These are phyloP conservation scores for Ictalurus furcatus DNA, from an alignment of 2,113 vertebrate species.

Conservation along the genomic window DNA sequence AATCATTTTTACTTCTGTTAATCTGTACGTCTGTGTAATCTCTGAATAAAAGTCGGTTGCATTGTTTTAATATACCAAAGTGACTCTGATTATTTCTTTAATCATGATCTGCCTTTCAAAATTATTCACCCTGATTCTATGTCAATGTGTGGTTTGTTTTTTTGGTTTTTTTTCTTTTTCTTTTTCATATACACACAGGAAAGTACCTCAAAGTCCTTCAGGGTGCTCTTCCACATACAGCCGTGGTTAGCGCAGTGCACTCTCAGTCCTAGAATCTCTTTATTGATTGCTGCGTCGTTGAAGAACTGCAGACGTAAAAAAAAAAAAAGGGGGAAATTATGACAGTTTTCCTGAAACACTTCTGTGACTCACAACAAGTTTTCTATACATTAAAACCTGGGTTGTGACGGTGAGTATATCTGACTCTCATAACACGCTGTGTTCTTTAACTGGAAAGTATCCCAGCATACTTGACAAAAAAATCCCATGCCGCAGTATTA, in stretches of 20 bases:
- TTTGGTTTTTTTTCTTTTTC: too few species aligned
- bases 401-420: background rate
- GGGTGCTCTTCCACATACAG: constrained; percentile 72
- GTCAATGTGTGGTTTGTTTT: background rate
- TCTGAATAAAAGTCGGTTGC: background rate
- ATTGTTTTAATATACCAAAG: background rate
- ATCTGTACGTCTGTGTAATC: too few species aligned
- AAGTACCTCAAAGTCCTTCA: constrained; percentile 74
- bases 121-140: background rate
- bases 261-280: constrained; percentile 75
- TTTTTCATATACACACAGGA: constrained; percentile 4
- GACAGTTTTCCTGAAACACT: constrained; percentile 17
- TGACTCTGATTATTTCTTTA: background rate
- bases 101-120: background rate
- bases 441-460: constrained; percentile 3
- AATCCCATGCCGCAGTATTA: background rate
- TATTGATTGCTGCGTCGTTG: constrained; percentile 74
- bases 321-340: constrained; percentile 7
- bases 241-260: constrained; percentile 72
- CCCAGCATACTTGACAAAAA: background rate
- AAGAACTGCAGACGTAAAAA: constrained; percentile 66
- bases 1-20: background rate
- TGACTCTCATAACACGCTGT: background rate
- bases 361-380: constrained; percentile 25
- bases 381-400: background rate